phyloP scores from a whole-genome alignment of 35 echinoderm and acorn worm species.

The Apostichopus californicus region DNA sequence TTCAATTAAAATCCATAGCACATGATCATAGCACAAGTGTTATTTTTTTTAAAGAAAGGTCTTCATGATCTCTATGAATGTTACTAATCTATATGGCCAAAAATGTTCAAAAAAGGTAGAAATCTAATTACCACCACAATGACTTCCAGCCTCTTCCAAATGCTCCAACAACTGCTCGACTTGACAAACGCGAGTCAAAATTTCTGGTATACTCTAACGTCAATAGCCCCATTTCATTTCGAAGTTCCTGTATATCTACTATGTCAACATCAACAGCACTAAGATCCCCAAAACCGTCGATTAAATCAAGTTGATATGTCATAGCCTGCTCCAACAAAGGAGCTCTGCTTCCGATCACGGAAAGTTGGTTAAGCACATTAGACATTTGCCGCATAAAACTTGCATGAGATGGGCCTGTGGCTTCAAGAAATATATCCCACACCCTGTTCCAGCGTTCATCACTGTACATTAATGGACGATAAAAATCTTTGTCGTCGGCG shows the following conservation, averaged over 20 bases:
- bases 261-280: neutral
- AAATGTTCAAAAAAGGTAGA: neutral
- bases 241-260: neutral
- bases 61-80: neutral
- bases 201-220: slow-evolving; percentile 11
- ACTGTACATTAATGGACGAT: slow-evolving; percentile 34
- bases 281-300: slow-evolving; percentile 38
- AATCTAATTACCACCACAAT: slow-evolving; percentile 39
- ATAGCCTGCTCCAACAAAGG: slow-evolving; percentile 17
- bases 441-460: slow-evolving; percentile 37
- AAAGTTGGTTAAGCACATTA: slow-evolving; percentile 13
- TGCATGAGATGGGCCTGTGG: slow-evolving; percentile 14
- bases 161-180: slow-evolving; percentile 9
- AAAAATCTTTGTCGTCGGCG: slow-evolving; percentile 22
- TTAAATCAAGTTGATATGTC: slow-evolving; percentile 14
- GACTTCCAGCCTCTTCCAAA: slow-evolving; percentile 41
- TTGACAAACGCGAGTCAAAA: slow-evolving; percentile 11
- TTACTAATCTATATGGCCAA: neutral
- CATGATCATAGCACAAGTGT: too few species aligned
- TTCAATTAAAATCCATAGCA: too few species aligned
- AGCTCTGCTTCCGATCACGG: neutral
- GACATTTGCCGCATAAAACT: slow-evolving; percentile 35
- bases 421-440: slow-evolving; percentile 24
- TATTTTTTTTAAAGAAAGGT: too few species aligned
- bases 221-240: neutral